Base-by-base conservation (phyloP, 2,797 vertebrate species). In the Arctocebus calabarensis region DNA sequence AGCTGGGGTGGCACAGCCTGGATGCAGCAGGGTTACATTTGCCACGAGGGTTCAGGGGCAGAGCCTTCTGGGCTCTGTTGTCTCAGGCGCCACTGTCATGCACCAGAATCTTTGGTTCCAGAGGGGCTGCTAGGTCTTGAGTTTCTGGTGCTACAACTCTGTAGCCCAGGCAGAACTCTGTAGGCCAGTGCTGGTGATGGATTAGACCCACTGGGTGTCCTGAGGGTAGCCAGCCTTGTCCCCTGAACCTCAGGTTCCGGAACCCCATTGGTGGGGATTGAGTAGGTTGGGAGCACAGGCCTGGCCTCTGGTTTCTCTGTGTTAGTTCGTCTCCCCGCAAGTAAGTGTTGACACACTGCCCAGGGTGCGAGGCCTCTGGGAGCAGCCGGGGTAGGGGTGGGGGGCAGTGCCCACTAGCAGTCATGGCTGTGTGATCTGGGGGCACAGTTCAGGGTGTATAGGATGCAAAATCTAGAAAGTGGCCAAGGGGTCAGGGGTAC, bases 71-170 rank as follows among this genome's bases (percentile, higher is more conserved):
- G 62, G 23, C 19, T 4, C 55, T 45, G 23, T 25, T 1, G 1
- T 17, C 22, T 17, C 2, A 13, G 5, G 91, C 0, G 1, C 52
- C 19, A 0, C 29, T 7, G 0, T 8, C 7, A 7, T 7, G 7
- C 14, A 0, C 70, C 0, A 1, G 57, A 10, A 8, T 8, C 77
- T 55, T 6, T 9, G 17, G 27, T 22, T 25, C 45, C 0, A 7
- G 3, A 17, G 52, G 5, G 71, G 20, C 62, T 0, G 32, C 40
- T 61, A 13, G 22, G 37, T 40, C 13, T 0, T 1, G 37, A 25
- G 48, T 20, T 16, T 17, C 29, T 0, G 0, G 29, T 16, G 32
- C 43, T 3, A 0, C 16, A 14, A 45, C 16, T 2, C 57, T 1
- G 73, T 10, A 57, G 23, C 25, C 19, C 0, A 0, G 13, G 17